Evolutionary conservation across 2,888 invertebrate species (phyloP).

Genomic region (Cheilosia vulpina): DNA sequence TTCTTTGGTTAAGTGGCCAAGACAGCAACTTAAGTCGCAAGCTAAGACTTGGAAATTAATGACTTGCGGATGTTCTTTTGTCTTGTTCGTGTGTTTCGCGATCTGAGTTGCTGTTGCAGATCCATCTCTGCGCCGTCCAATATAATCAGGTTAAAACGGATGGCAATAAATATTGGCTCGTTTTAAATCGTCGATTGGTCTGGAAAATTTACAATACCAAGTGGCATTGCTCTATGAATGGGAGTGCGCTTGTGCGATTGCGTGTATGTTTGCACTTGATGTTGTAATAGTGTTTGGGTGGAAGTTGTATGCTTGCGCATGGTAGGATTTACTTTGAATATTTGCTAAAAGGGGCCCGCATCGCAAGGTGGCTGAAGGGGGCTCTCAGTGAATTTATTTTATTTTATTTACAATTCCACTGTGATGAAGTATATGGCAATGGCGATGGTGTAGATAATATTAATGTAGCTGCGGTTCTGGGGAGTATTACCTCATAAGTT

Average conservation of each 20-base stretch:
- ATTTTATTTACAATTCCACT: too few species aligned
- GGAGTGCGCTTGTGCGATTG: conserved; percentile 4
- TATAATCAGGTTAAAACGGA: conserved; percentile 73
- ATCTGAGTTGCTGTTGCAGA: conserved; percentile 28
- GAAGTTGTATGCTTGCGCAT: not conserved
- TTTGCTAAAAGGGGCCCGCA: not conserved
- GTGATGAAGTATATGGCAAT: too few species aligned
- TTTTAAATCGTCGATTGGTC: conserved; percentile 58
- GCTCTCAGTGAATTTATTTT: too few species aligned
- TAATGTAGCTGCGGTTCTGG: too few species aligned
- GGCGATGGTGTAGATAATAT: too few species aligned
- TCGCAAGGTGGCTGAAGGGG: not conserved
- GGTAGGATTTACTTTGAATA: not conserved
- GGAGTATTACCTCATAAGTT: too few species aligned
- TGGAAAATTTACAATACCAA: conserved; percentile 40
- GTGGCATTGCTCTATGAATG: conserved; percentile 30
- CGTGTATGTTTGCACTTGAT: conserved; percentile 21
- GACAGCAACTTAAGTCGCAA: conserved; percentile 31
- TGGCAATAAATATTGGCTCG: conserved; percentile 68
- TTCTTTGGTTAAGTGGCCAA: conserved; percentile 29
- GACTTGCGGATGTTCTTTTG: conserved; percentile 72
- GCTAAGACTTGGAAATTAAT: conserved; percentile 64
- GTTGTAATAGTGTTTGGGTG: conserved; percentile 10
- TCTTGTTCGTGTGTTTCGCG: conserved; percentile 56
- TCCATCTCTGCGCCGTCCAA: conserved; percentile 48